These are phyloP conservation scores for Morinoia aosen DNA, from an alignment of 2,888 invertebrate species.

Conservation along the genomic window DNA sequence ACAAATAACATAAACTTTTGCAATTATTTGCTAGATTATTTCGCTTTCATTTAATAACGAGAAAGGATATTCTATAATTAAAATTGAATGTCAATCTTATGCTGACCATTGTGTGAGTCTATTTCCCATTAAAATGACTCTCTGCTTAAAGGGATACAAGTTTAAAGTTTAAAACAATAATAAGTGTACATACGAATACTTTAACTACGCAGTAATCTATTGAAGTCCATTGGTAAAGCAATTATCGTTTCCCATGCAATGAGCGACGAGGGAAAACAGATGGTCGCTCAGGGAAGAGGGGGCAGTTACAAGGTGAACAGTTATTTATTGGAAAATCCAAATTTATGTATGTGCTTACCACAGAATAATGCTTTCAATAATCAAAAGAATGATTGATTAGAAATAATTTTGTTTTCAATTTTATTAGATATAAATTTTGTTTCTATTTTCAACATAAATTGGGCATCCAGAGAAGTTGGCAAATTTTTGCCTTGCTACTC, in stretches of 20 bases:
- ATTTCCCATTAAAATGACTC: not conserved
- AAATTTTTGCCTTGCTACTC: not conserved
- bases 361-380: too few species aligned
- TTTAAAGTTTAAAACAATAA: not conserved
- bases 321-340: not conserved
- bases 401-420: not conserved
- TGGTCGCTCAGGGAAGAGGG: not conserved
- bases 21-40: not conserved
- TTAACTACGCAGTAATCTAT: not conserved
- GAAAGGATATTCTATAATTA: too few species aligned
- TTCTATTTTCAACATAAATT: not conserved
- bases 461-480: not conserved
- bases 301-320: conserved; percentile 10
- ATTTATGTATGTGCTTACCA: not conserved
- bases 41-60: too few species aligned
- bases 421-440: not conserved
- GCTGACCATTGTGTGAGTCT: not conserved
- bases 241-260: not conserved
- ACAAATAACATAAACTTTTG: not conserved
- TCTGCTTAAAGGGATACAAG: not conserved
- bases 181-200: not conserved
- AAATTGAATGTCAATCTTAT: too few species aligned
- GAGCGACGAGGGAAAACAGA: conserved; percentile 5
- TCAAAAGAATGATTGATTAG: not conserved
- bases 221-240: not conserved